These are phyloP conservation scores for Stictocephala bisonia DNA, from an alignment of 2,888 invertebrate genomes.

Conservation along the genomic window DNA sequence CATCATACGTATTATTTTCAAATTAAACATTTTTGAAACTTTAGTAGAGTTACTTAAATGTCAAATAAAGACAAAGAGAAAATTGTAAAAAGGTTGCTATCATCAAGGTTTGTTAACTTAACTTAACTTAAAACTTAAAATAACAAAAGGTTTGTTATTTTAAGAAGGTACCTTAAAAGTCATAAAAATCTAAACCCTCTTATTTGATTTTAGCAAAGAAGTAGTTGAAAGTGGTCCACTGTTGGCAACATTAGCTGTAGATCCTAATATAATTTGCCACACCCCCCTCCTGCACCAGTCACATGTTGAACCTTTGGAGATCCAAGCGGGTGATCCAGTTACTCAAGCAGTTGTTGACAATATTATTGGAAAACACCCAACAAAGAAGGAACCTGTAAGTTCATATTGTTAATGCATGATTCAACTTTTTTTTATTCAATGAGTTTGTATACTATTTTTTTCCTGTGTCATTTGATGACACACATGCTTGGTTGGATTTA, in stretches of 20 bases:
- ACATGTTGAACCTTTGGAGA: not conserved
- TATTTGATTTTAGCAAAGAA: conserved; percentile 26
- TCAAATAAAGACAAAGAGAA: no score
- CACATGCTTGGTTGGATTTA: no score
- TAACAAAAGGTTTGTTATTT: not conserved
- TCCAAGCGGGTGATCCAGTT: conserved; percentile 63
- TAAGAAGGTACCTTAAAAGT: not conserved
- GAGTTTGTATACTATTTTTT: no score
- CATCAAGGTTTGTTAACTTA: not conserved
- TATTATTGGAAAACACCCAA: conserved; percentile 66
- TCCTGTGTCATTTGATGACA: no score
- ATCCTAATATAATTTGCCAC: not conserved
- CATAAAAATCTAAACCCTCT: not conserved
- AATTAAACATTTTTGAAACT: no score
- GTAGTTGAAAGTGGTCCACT: conserved; percentile 41
- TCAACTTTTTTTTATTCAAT: no score
- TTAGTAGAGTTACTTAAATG: no score
- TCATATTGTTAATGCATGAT: no score
- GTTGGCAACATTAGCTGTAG: conserved; percentile 43
- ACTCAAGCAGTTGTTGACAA: conserved; percentile 66
- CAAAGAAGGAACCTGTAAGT: conserved; percentile 64
- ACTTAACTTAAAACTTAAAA: not conserved
- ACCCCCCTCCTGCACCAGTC: not conserved
- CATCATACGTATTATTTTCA: no score
- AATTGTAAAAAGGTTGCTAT: no score